These are phyloP conservation scores for Plumapathes pennacea DNA, from an alignment of 92 coral and sea anemone genomes.

Conservation along the genomic window DNA sequence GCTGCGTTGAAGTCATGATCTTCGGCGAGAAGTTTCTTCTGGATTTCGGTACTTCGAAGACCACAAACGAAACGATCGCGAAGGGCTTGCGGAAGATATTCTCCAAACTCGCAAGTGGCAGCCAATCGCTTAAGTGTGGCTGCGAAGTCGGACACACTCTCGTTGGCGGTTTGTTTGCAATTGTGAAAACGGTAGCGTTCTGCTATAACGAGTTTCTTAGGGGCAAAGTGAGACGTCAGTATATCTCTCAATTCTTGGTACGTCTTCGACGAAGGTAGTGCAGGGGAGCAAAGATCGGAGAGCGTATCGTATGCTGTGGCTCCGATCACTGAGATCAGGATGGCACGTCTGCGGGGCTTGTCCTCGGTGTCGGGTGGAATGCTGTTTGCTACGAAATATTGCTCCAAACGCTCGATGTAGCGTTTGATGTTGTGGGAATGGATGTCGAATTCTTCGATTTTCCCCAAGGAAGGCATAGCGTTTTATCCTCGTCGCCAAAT, in stretches of 20 bases:
- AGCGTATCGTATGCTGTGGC: constrained; percentile 29
- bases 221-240: constrained; percentile 30
- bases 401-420: constrained; percentile 32
- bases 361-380: constrained; percentile 16
- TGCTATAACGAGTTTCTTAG: constrained; percentile 40
- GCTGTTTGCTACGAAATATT: constrained; percentile 48
- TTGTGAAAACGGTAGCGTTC: constrained; percentile 38
- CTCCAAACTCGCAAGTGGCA: constrained; percentile 51
- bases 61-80: constrained; percentile 44
- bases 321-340: constrained; percentile 48
- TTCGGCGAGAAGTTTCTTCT: constrained; percentile 28
- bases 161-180: constrained; percentile 12
- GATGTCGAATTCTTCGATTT: too few relatives aligned
- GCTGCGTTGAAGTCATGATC: constrained; percentile 23
- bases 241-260: constrained; percentile 23
- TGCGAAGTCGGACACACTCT: constrained; percentile 22
- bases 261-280: constrained; percentile 25
- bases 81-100: constrained; percentile 40
- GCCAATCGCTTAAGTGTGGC: constrained; percentile 47
- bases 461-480: too few relatives aligned
- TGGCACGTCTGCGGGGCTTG: constrained; percentile 41
- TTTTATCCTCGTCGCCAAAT: too few relatives aligned
- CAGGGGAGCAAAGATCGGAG: constrained; percentile 46
- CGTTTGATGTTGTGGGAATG: too few relatives aligned
- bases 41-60: constrained; percentile 16